Base-by-base conservation (phyloP, 2,113 vertebrate species). In the Neolamprologus variostigma region DNA sequence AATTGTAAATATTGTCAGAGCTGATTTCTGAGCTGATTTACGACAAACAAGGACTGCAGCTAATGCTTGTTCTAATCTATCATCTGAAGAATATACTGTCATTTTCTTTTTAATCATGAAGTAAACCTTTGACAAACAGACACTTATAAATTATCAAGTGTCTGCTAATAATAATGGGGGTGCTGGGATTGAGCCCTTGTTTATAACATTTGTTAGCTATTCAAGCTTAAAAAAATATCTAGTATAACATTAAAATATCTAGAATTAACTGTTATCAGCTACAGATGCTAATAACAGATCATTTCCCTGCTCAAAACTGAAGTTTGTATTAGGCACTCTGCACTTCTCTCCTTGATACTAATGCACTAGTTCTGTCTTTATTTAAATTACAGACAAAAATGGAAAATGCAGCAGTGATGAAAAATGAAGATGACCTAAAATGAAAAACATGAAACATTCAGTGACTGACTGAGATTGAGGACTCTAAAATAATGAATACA, bases 131-230 rank as follows among this genome's bases (percentile, higher is more conserved):
- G 50, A 53, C 9, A 53, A 53, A 53, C 9, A 53, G 19, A 53
- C 51, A 11, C 51, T 53, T 53, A 53, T 53, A 53, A 53, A 53
- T 53, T 0, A 53, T 53, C 50, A 53, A 10, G 9, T 53, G 19
- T 53, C 51, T 53, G 51, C 0, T 6, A 21, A 53, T 21, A 53
- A 53, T 21, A 53, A 53, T 53, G 5, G 51, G 51, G 51, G 1
- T 11, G 9, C 51, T 53, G 51, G 9, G 51, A 21, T 53, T 1
- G 5, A 53, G 51, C 19, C 51, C 9, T 53, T 53, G 0, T 53
- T 53, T 53, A 2, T 0, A 53, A 11, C 51, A 21, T 53, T 53
- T 53, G 51, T 53, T 53, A 53, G 1, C 51, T 53, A 53, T 53
- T 53, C 51, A 53, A 53, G 19, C 51, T 0, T 53, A 21, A 53